These are phyloP conservation scores for Cryptosula pallasiana DNA, from an alignment of 2,888 invertebrate species.

Conservation along the genomic window DNA sequence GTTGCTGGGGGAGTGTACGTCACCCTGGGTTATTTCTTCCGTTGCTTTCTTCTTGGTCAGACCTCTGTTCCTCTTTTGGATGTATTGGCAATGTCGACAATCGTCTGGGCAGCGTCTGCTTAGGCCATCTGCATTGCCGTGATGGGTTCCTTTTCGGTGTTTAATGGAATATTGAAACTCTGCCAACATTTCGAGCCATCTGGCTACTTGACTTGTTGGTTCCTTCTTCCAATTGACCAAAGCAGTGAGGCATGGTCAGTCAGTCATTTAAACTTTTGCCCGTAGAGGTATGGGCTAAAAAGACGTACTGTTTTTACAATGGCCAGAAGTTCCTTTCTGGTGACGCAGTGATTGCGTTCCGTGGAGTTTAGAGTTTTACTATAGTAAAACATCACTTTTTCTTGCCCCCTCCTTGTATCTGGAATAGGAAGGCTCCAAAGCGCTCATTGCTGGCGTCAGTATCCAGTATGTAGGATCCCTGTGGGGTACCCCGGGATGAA, in stretches of 20 bases:
- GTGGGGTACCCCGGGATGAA: too few relatives aligned
- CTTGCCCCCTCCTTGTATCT: too few relatives aligned
- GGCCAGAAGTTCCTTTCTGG: neutral
- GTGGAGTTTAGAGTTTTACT: neutral
- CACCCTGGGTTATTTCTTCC: too few relatives aligned
- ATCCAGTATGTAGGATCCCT: too few relatives aligned
- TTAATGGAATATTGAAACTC: neutral
- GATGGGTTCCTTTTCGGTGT: neutral
- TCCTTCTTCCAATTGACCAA: neutral
- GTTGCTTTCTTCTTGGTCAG: neutral
- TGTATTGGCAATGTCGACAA: neutral
- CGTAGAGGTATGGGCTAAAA: neutral
- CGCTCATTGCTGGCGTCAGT: too few relatives aligned
- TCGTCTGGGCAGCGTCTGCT: neutral
- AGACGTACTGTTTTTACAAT: too few relatives aligned
- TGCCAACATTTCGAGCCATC: neutral
- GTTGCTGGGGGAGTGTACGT: too few relatives aligned
- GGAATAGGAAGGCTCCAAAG: too few relatives aligned
- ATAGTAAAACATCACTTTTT: neutral
- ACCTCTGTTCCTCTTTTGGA: neutral
- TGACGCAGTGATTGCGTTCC: neutral
- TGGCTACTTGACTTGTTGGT: neutral
- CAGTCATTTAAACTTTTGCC: neutral
- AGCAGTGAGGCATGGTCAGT: neutral
- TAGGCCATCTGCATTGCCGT: neutral